Percentiles rank a stretch among this genome's conserved stretches.
Conservation (phyloP, 2,888 invertebrate species). For the Resseliella maxima region DNA sequence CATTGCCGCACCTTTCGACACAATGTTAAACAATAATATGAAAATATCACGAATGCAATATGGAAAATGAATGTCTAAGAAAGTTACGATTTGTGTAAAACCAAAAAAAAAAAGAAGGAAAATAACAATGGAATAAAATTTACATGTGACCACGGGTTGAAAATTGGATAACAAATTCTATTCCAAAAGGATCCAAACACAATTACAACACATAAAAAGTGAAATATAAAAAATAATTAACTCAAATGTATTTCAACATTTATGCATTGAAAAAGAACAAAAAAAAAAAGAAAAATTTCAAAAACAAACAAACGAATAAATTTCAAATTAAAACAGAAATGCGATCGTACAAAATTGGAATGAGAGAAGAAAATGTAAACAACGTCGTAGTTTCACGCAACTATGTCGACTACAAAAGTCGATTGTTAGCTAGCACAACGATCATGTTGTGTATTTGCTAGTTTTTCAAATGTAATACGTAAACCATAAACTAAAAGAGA, state of each 20-base stretch:
- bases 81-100: neutral
- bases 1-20: neutral
- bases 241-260: neutral
- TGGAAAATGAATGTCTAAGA: neutral
- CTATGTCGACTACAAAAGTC: neutral
- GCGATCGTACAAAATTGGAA: neutral
- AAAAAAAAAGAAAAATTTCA: neutral
- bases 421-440: neutral
- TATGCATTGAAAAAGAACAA: too few relatives aligned
- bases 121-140: neutral
- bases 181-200: too few relatives aligned
- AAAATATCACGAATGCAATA: neutral
- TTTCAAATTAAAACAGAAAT: neutral
- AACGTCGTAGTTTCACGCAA: constrained; percentile 12
- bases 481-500: neutral
- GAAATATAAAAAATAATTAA: too few relatives aligned
- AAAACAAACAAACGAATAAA: neutral
- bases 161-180: neutral
- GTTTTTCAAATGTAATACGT: neutral
- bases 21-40: neutral
- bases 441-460: neutral
- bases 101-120: too few relatives aligned
- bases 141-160: neutral
- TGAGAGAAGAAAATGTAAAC: neutral
- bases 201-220: too few relatives aligned